These are phyloP conservation scores for Pyrrhosoma nymphula DNA, from an alignment of 2,888 invertebrate species.

Conservation along the genomic window DNA sequence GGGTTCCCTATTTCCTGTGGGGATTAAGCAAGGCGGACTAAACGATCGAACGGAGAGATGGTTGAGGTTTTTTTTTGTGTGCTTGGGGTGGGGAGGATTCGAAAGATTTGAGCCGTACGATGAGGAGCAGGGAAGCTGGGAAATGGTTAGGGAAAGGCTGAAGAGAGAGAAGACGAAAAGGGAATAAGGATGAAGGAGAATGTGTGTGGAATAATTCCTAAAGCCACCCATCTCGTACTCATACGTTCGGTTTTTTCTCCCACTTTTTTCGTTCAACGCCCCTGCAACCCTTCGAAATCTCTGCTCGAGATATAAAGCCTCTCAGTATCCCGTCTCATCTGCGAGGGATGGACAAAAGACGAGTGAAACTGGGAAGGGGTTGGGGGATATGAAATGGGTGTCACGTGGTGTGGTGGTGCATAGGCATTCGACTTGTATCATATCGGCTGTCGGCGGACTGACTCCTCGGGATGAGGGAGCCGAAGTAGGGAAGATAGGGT, in stretches of 20 bases:
- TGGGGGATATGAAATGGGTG: neutral
- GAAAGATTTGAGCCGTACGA: constrained; percentile 23
- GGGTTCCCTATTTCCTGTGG: constrained; percentile 56
- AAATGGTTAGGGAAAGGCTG: neutral
- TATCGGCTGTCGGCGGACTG: neutral
- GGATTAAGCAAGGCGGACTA: constrained; percentile 26
- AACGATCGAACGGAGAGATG: constrained; percentile 15
- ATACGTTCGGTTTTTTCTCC: neutral
- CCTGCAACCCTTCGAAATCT: constrained; percentile 54
- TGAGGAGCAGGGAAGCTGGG: neutral
- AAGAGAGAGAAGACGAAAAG: neutral
- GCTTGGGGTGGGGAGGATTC: neutral
- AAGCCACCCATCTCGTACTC: neutral
- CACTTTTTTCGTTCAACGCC: neutral
- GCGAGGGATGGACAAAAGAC: constrained; percentile 55
- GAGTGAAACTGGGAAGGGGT: neutral
- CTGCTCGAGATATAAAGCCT: constrained; percentile 36
- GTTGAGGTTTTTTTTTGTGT: too few relatives aligned
- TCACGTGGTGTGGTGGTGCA: neutral
- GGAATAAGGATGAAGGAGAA: neutral
- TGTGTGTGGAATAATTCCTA: constrained; percentile 11
- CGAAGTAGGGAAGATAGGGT: neutral
- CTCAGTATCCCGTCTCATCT: neutral
- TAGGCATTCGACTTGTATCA: constrained; percentile 54
- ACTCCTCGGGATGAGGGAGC: too few relatives aligned